phyloP scores from a whole-genome alignment of 2,797 vertebrate genomes.

The Harpagifer antarcticus region DNA sequence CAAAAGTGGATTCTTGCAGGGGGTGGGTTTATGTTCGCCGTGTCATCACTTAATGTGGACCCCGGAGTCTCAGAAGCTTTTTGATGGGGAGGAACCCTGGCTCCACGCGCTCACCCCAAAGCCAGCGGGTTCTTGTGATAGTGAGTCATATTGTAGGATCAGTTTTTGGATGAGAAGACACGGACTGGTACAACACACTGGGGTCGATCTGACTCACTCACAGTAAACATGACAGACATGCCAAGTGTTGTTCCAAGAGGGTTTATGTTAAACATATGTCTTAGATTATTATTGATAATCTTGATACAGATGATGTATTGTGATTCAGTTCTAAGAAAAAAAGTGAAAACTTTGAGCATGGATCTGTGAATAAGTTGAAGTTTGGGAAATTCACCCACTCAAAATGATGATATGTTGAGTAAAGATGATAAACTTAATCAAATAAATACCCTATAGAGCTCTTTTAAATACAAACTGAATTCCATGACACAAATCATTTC shows the following conservation, averaged over 20 bases:
- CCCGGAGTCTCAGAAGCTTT: constrained; percentile 21
- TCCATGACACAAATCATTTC: not conserved
- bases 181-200: constrained; percentile 23
- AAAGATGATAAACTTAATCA: not conserved
- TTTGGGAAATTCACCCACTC: not conserved
- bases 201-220: constrained; percentile 11
- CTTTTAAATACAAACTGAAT: not conserved
- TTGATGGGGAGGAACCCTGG: constrained; percentile 13
- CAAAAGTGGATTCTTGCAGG: constrained; percentile 30
- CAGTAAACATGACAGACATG: not conserved
- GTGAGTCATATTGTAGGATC: constrained; percentile 65
- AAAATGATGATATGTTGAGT: not conserved
- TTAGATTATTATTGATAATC: not conserved
- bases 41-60: constrained; percentile 42
- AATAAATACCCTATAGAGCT: not conserved
- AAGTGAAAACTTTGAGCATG: not conserved
- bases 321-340: not conserved
- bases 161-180: constrained; percentile 33
- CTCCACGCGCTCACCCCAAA: constrained; percentile 36
- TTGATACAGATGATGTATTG: not conserved
- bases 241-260: constrained; percentile 6
- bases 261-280: constrained; percentile 29
- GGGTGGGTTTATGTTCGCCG: not conserved
- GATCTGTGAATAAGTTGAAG: constrained; percentile 7
- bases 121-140: constrained; percentile 23